phyloP scores from a whole-genome alignment of 2,113 vertebrate genomes.

The Anser cygnoides region DNA sequence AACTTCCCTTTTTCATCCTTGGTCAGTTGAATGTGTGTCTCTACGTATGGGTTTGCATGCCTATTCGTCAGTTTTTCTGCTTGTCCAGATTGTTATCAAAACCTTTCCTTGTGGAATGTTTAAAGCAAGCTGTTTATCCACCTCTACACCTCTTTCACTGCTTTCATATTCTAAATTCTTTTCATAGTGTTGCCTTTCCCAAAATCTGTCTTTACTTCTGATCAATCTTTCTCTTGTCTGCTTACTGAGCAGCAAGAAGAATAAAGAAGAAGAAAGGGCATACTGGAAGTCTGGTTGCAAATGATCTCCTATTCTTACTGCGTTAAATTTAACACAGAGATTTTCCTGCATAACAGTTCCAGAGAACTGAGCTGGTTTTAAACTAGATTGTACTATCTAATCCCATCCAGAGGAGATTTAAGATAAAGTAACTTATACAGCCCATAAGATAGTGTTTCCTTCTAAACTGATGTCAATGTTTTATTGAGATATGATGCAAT shows the following conservation, averaged over 20 bases:
- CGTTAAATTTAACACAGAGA: not conserved
- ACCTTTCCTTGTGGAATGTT: not conserved
- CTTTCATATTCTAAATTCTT: not conserved
- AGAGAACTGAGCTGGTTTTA: conserved; percentile 1
- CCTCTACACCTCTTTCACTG: not conserved
- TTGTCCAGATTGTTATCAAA: not conserved
- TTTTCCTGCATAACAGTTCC: not conserved
- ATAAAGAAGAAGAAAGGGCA: not conserved
- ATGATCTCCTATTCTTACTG: not conserved
- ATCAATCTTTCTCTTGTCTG: not conserved
- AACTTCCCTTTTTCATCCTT: not conserved
- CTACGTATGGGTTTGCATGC: not conserved
- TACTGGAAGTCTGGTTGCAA: not conserved
- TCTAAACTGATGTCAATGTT: not conserved
- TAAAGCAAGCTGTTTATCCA: not conserved
- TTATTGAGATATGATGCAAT: not conserved
- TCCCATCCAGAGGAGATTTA: not conserved
- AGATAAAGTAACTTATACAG: not conserved
- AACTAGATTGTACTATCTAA: not conserved
- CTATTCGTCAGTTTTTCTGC: not conserved
- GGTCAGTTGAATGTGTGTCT: not conserved
- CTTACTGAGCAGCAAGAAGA: not conserved
- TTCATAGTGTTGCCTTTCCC: not conserved
- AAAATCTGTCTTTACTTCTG: not conserved
- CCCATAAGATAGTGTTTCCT: not conserved